Percentiles rank a stretch among this genome's conserved stretches.
These are phyloP conservation scores for Trichogramma evanescens DNA, from an alignment of 2,888 invertebrate genomes.

Conservation along the genomic window DNA sequence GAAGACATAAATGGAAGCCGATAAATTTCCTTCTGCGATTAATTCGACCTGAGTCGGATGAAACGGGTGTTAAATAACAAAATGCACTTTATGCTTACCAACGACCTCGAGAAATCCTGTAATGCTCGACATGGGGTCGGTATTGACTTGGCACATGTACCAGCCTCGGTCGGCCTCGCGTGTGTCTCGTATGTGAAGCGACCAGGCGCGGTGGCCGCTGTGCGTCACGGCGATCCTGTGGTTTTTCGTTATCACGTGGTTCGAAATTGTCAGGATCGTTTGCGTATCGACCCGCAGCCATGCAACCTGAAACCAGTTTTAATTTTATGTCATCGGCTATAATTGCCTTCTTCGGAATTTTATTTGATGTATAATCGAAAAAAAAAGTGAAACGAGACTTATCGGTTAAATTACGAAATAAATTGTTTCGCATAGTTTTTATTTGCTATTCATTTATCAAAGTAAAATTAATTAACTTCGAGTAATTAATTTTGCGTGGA, in stretches of 20 bases:
- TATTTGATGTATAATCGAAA: too few species aligned
- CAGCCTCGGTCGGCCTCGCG: conserved; percentile 48
- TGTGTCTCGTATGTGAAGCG: conserved; percentile 49
- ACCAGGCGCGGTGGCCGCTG: conserved; percentile 49
- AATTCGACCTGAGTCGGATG: background rate
- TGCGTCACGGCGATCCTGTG: conserved; percentile 49
- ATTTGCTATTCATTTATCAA: too few species aligned
- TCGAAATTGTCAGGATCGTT: conserved; percentile 50
- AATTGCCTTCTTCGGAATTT: too few species aligned
- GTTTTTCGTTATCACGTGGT: conserved; percentile 50
- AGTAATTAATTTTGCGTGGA: too few species aligned
- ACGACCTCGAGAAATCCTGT: conserved; percentile 51
- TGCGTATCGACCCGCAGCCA: conserved; percentile 52
- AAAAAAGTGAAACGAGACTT: too few species aligned
- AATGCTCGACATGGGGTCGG: conserved; percentile 52
- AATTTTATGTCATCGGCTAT: too few species aligned
- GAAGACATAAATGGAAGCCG: background rate
- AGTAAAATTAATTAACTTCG: too few species aligned
- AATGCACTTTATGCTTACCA: conserved; percentile 38
- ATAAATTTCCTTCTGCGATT: background rate
- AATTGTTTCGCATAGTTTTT: too few species aligned
- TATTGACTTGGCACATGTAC: conserved; percentile 49
- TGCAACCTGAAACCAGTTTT: conserved; percentile 43
- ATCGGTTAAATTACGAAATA: too few species aligned
- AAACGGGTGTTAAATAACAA: background rate